Base-by-base conservation (phyloP, 1,140 invertebrate species). In the Teleopsis dalmanni region DNA sequence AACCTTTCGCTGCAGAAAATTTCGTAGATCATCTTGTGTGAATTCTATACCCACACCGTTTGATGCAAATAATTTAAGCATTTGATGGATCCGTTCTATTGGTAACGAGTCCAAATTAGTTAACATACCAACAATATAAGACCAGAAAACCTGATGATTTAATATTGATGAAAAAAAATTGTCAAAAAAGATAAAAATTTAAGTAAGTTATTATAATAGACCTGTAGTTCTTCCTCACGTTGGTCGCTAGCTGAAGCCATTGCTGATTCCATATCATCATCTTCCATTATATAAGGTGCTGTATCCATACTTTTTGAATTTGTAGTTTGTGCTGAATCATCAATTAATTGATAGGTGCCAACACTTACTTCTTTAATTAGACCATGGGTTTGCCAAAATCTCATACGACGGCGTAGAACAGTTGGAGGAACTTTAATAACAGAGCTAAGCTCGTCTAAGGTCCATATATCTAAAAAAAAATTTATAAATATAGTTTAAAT, bases 101-200 rank as follows among this genome's bases (percentile, higher is more conserved):
- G 93, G 86, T 62, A 98, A 77, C 2, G 88, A 90, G 56, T 96
- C 92, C 46, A 98, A 75, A 76, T 97, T 98, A 1, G 92, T 94
- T 22, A 98, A 72, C 92, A 98, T 96, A 8, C 92, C 93, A 29
- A 94, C 86, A 61, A 96, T 95, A 59, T 97, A 97, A 1, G 91
- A 91, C 93, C 93, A 97, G 60, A 93, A 93, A 9, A 91, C 88
- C 65, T 68, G 10, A n/a, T n/a, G n/a, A n/a, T n/a, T n/a, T n/a
- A n/a, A n/a, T n/a, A n/a, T n/a, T n/a, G n/a, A n/a, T n/a, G n/a
- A n/a, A n/a, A n/a, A n/a, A n/a, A n/a, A n/a, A n/a, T n/a, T n/a
- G n/a, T n/a, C n/a, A n/a, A n/a, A n/a, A n/a, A n/a, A n/a, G n/a
- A n/a, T n/a, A n/a, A n/a, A n/a, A n/a, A n/a, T n/a, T n/a, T n/a